Conservation (phyloP, 2,888 invertebrate species). For the Cremastinae sp. region DNA sequence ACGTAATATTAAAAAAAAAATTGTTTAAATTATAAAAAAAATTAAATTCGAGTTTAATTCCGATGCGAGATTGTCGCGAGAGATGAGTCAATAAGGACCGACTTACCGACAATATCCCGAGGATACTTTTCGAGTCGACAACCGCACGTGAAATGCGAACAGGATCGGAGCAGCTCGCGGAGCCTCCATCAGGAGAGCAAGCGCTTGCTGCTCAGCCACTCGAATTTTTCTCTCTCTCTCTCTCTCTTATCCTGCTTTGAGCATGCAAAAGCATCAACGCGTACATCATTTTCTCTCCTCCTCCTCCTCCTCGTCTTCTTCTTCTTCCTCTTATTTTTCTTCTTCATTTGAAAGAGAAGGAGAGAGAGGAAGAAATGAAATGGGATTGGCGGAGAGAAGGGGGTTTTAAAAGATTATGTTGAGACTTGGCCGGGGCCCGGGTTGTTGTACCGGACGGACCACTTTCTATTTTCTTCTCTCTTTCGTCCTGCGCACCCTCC, state of each 20-base stretch:
- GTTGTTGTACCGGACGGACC: slow-evolving; percentile 78
- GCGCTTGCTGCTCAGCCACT: slow-evolving; percentile 51
- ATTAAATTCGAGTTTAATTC: background rate
- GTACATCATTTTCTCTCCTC: slow-evolving; percentile 12
- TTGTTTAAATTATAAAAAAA: too few species aligned
- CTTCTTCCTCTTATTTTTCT: slow-evolving; percentile 1
- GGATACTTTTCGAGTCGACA: slow-evolving; percentile 80
- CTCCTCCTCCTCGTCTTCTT: background rate
- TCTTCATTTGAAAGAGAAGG: slow-evolving; percentile 25
- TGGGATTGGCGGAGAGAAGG: slow-evolving; percentile 2
- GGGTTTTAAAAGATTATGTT: slow-evolving; percentile 62
- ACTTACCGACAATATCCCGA: slow-evolving; percentile 78
- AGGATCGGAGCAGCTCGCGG: slow-evolving; percentile 73
- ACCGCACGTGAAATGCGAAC: slow-evolving; percentile 81
- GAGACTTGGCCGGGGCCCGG: slow-evolving; percentile 73
- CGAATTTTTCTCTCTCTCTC: too few species aligned
- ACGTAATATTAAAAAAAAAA: too few species aligned
- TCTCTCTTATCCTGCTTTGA: too few species aligned
- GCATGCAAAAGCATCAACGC: slow-evolving; percentile 29
- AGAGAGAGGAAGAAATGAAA: background rate
- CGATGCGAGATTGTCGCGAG: background rate
- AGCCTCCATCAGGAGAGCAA: slow-evolving; percentile 72
- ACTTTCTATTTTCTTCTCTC: slow-evolving; percentile 76
- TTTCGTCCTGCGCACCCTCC: slow-evolving; percentile 41
- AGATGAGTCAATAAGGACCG: background rate